Evolutionary conservation across 2,888 invertebrate species (phyloP), one percentile per base, ranked within the genome.

Genomic region (Limnephilus rhombicus): DNA sequence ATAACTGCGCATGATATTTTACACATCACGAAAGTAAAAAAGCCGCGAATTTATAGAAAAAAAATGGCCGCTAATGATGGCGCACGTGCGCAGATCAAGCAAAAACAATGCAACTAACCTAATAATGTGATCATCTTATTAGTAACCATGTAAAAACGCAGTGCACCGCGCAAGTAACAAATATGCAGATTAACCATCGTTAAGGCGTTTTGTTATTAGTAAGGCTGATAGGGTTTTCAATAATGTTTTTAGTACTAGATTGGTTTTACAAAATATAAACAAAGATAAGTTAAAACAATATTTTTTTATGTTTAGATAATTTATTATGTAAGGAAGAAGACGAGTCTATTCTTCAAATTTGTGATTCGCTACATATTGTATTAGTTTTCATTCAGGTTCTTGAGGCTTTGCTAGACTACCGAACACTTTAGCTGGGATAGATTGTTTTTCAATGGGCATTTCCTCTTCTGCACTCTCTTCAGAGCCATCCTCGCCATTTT

Each of bases 401-500:
- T 95, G 95, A 85, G 94, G 94, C 90, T 96, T 94, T 15, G 96
- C 95, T 93, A 99, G 96, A 94, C 98, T 97, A 93, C 99, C 99
- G 96, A 99, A 99, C 4, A 99, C 99, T 95, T 99, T 98, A 85
- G 98, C 97, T 80, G 99, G 99, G 94, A 99, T 97, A 49, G 96
- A 96, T 95, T 98, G 98, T 95, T 98, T 98, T 94, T 98, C 98
- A 91, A 99, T 97, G 68, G 98, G 98, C 93, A 98, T 96, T 93
- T 97, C 97, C 94, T 96, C 96, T 94, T 96, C 96, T 41, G 96
- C 96, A 34, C 96, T 96, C 85, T 96, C 96, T 87, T 96, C 97
- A 87, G 97, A 97, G 24, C 68, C 68, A 85, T 96, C 96, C 7
- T 95, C 96, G 2, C 97, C 97, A 89, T 96, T 96, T 92, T 97